A percentile compares a stretch with the other conserved stretches of the same genome.
phyloP scores from a whole-genome alignment of 2,888 invertebrate genomes.

The Onthophagus sagittarius region DNA sequence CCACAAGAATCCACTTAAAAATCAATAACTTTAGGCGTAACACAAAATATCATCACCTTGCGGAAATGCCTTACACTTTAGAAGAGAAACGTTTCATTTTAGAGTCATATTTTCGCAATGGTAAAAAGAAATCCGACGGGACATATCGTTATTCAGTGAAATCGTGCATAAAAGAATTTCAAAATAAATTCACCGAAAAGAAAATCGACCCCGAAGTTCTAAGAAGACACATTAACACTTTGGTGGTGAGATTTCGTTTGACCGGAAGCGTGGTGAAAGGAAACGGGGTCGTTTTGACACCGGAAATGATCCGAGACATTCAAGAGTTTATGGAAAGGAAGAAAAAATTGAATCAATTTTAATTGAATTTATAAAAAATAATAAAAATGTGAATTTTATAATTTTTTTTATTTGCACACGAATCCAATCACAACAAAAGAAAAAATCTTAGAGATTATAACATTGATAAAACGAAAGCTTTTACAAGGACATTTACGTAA shows the following conservation, averaged over 20 bases:
- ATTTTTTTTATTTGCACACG: background rate
- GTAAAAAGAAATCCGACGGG: background rate
- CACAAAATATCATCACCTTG: too few relatives aligned
- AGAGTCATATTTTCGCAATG: background rate
- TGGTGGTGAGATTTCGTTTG: background rate
- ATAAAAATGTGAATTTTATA: background rate
- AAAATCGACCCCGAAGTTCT: background rate
- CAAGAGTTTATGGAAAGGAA: background rate
- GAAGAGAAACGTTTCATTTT: background rate
- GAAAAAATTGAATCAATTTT: background rate
- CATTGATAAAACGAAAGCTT: background rate
- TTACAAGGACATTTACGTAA: background rate
- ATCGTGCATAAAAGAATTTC: background rate
- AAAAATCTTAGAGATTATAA: background rate
- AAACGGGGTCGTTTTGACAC: background rate
- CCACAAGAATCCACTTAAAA: too few relatives aligned
- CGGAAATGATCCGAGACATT: background rate
- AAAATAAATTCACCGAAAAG: background rate
- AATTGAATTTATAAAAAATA: background rate
- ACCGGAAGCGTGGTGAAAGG: background rate
- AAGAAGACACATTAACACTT: background rate
- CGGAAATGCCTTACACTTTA: background rate
- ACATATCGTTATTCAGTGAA: background rate
- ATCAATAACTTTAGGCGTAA: too few relatives aligned
- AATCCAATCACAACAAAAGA: background rate